A percentile compares a stretch with the other conserved stretches of the same genome.
Evolutionary conservation across 1,140 invertebrate species (phyloP).

Genomic region (Hycleus cichorii): DNA sequence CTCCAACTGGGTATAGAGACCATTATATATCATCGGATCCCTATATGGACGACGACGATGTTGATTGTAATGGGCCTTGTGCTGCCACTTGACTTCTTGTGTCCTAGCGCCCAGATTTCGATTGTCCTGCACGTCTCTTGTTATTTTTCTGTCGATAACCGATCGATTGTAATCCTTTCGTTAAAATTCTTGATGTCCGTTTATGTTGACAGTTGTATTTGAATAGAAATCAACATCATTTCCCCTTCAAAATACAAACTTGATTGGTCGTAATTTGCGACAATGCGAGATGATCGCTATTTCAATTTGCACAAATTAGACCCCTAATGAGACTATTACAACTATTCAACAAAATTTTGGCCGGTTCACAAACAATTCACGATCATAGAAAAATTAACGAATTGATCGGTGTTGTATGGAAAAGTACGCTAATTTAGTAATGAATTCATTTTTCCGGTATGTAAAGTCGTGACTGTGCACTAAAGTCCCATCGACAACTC

Average conservation of each 20-base stretch:
- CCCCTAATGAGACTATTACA: conserved; percentile 29
- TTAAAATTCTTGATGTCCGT: too few relatives aligned
- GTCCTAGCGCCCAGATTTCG: conserved; percentile 11
- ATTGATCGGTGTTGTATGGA: too few relatives aligned
- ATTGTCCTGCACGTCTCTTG: conserved; percentile 20
- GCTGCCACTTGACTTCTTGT: conserved; percentile 27
- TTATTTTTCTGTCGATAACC: conserved; percentile 3
- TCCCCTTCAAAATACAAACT: conserved; percentile 11
- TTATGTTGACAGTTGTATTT: background rate
- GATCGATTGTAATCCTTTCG: too few relatives aligned
- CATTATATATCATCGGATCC: conserved; percentile 23
- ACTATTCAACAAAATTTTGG: conserved; percentile 9
- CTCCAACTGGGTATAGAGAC: conserved; percentile 14
- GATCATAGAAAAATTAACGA: too few relatives aligned
- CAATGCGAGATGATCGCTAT: conserved; percentile 18
- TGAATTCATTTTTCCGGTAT: too few relatives aligned
- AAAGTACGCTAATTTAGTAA: too few relatives aligned
- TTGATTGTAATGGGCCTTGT: conserved; percentile 23
- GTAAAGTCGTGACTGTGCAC: conserved; percentile 10
- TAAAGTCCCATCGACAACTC: conserved; percentile 7
- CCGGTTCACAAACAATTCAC: conserved; percentile 5
- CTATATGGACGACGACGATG: background rate
- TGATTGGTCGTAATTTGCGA: conserved; percentile 30
- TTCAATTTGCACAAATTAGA: conserved; percentile 32
- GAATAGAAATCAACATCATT: conserved; percentile 18